Base-by-base conservation (phyloP, 2,113 vertebrate species). In the Eptatretus burgeri region DNA sequence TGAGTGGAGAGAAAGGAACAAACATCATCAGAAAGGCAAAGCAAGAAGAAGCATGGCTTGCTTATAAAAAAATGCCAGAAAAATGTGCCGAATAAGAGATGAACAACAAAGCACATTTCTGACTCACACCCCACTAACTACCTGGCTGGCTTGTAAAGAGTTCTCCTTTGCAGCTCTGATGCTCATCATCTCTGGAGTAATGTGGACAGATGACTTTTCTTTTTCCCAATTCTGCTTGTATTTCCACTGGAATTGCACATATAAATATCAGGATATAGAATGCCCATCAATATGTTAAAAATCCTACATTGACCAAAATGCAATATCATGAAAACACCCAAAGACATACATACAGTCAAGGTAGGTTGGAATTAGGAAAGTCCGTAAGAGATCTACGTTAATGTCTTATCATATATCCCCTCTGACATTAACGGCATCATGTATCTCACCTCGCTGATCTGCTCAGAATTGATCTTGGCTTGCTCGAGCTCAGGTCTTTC, bases 401-500 rank as follows among this genome's bases (percentile, higher is more conserved):
- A 41, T 7, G 27, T 7, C 27, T 41, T 41, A 3, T 41, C 27
- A 41, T 41, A 7, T 41, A 41, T 41, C 27, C 7, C 27, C 27
- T 41, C 27, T 7, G 27, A 7, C 3, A 41, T 41, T 3, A 41
- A 41, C 27, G 7, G 27, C 7, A 41, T 41, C 27, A 7, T 41
- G 27, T 41, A 41, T 41, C 76, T 80, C 68, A 93, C 86, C 70
- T 73, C 70, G 60, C 80, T 84, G 66, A 82, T 68, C 67, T 84
- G 85, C 72, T 78, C 73, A n/a, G 83, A 76, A 66, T 91, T 91
- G 70, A 80, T 62, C 66, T 84, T 87, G 49, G 80, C 81, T 70
- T 89, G 79, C 67, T 85, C 81, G 83, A 89, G 84, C 66, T 74
- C 80, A 5, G 84, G 82, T 49, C 79, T 79, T 70, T 89, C 81